Evolutionary conservation across 2,888 invertebrate species (phyloP).

Genomic region (Hermaeophaga mercurialis): DNA sequence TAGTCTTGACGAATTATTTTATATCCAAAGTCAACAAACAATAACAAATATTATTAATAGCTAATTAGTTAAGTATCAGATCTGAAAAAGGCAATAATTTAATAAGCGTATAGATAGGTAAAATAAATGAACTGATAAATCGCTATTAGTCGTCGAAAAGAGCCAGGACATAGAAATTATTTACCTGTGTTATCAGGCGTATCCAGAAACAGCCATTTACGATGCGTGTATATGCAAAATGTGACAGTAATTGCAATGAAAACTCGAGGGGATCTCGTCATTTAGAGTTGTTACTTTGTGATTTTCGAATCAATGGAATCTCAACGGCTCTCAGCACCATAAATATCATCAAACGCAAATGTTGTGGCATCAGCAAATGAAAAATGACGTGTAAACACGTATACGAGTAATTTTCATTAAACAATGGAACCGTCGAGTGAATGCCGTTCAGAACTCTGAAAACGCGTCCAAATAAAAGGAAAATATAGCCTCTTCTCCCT

Average conservation of each 20-base stretch:
- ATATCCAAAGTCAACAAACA: no score
- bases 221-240: slow-evolving; percentile 9
- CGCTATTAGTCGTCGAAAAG: no score
- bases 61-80: no score
- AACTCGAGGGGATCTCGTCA: slow-evolving; percentile 23
- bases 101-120: no score
- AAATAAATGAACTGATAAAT: no score
- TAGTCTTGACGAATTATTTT: no score
- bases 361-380: slow-evolving; percentile 29
- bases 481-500: slow-evolving; percentile 8
- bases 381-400: slow-evolving; percentile 37
- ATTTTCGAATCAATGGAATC: slow-evolving; percentile 26
- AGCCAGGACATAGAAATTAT: no score
- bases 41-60: no score
- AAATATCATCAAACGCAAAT: slow-evolving; percentile 27
- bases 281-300: slow-evolving; percentile 25
- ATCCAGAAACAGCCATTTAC: slow-evolving; percentile 3
- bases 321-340: slow-evolving; percentile 22
- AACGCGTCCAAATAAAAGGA: slow-evolving; percentile 21
- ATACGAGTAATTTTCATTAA: slow-evolving; percentile 35
- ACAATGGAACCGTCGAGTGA: slow-evolving; percentile 31
- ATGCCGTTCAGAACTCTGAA: slow-evolving; percentile 18
- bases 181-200: slow-evolving; percentile 3
- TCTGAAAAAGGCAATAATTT: no score
- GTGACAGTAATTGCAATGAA: slow-evolving; percentile 26